Evolutionary conservation across 2,888 invertebrate species (phyloP).

Genomic region (Pycnomerus fuliginosus): DNA sequence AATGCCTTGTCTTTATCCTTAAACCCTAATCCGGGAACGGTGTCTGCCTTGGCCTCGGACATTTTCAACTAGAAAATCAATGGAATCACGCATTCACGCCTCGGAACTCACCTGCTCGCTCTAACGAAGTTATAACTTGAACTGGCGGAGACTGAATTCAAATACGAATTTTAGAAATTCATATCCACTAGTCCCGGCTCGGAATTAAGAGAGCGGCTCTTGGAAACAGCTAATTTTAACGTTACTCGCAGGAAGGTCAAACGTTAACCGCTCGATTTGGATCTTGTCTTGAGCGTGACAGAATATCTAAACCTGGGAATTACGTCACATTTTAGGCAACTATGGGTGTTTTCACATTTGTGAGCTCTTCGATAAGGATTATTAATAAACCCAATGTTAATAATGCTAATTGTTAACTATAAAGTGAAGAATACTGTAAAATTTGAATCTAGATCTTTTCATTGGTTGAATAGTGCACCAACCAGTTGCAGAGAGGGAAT

Average conservation of each 20-base stretch:
- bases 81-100: too few species aligned
- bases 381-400: conserved; percentile 16
- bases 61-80: conserved; percentile 30
- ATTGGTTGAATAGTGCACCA: too few species aligned
- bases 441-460: too few species aligned
- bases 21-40: conserved; percentile 74
- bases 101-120: not conserved
- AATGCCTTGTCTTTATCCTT: conserved; percentile 75
- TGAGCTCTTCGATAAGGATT: conserved; percentile 16
- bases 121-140: conserved; percentile 31
- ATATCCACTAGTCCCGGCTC: conserved; percentile 4
- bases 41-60: conserved; percentile 55
- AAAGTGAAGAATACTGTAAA: not conserved
- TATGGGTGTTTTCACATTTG: conserved; percentile 16
- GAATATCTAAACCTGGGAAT: conserved; percentile 39
- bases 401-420: conserved; percentile 3
- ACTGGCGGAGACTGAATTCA: conserved; percentile 16
- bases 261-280: conserved; percentile 17
- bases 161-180: conserved; percentile 27
- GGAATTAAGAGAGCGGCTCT: conserved; percentile 22
- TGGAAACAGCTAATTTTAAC: conserved; percentile 25
- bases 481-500: too few species aligned
- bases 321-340: conserved; percentile 35
- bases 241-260: conserved; percentile 21
- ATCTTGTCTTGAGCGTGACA: conserved; percentile 31